Conservation (phyloP, 1,140 invertebrate species). For the Drosophila obscura region DNA sequence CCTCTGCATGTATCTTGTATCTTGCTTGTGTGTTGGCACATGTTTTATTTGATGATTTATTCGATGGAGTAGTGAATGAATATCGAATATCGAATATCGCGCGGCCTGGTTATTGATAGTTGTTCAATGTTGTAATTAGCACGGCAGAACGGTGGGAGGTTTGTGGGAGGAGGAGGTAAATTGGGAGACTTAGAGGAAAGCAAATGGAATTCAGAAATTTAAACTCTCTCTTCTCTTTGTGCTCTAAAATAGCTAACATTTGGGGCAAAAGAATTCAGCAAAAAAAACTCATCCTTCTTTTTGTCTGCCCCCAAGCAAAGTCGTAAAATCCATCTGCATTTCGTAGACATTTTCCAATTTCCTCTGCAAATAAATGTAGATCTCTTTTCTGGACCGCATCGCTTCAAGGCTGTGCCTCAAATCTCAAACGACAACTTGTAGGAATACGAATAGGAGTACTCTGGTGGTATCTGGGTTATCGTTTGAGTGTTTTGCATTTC, state of each 20-base stretch:
- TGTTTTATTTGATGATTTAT: slow-evolving; percentile 57
- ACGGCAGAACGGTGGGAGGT: slow-evolving; percentile 12
- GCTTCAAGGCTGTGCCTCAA: slow-evolving; percentile 14
- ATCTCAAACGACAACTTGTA: slow-evolving; percentile 24
- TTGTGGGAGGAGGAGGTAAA: neutral
- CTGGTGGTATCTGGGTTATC: slow-evolving; percentile 54
- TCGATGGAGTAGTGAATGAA: slow-evolving; percentile 38
- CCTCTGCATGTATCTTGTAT: slow-evolving; percentile 17
- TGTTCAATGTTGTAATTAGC: slow-evolving; percentile 41
- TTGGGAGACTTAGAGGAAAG: neutral
- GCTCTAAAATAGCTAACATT: no score
- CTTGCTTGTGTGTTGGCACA: slow-evolving; percentile 30
- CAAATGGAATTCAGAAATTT: no score
- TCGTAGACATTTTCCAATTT: no score
- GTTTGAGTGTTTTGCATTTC: slow-evolving; percentile 53
- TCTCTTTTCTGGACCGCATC: no score
- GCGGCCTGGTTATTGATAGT: slow-evolving; percentile 39
- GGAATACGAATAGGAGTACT: no score
- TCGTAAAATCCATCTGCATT: no score
- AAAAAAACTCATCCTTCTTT: no score
- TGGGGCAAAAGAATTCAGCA: no score
- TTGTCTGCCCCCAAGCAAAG: no score
- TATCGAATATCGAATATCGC: slow-evolving; percentile 35
- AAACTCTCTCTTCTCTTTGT: no score
- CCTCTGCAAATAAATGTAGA: no score